Conservation (phyloP, 2,797 vertebrate genomes). For the Scolopax rusticola region DNA sequence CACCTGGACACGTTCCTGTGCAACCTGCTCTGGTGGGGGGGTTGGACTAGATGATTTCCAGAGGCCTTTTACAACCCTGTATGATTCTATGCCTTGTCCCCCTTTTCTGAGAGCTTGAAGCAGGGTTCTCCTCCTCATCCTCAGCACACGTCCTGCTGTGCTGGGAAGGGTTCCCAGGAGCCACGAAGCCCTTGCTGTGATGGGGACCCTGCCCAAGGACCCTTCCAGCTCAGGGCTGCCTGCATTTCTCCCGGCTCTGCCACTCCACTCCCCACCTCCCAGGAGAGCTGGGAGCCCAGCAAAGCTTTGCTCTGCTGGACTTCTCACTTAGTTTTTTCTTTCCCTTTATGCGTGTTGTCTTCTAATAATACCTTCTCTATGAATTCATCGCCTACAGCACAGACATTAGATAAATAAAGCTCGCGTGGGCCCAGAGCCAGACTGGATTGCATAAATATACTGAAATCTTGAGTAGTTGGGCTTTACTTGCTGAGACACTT, state of each 20-base stretch:
- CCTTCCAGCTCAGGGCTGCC: rapidly evolving
- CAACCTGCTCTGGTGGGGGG: too few species aligned
- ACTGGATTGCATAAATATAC: slow-evolving; percentile 52
- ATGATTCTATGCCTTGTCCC: not conserved
- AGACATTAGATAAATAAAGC: slow-evolving; percentile 73
- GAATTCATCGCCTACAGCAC: slow-evolving; percentile 65
- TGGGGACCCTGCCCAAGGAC: not conserved
- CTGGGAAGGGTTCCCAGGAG: not conserved
- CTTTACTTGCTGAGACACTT: slow-evolving; percentile 11
- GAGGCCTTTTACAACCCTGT: too few species aligned
- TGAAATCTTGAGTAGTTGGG: slow-evolving; percentile 29
- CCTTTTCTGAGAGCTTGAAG: not conserved
- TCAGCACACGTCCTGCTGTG: rapidly evolving
- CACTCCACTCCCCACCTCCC: rapidly evolving
- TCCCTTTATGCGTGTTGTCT: slow-evolving; percentile 40
- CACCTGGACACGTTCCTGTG: too few species aligned
- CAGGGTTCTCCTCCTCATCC: not conserved
- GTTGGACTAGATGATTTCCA: too few species aligned
- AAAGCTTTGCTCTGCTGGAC: not conserved
- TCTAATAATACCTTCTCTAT: slow-evolving; percentile 62
- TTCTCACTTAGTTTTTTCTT: slow-evolving; percentile 21
- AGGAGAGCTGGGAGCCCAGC: not conserved
- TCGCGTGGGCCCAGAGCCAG: slow-evolving; percentile 43
- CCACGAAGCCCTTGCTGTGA: not conserved
- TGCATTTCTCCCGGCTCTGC: rapidly evolving